These are phyloP conservation scores for Nemoura dubitans DNA, from an alignment of 2,888 invertebrate species.

Conservation along the genomic window DNA sequence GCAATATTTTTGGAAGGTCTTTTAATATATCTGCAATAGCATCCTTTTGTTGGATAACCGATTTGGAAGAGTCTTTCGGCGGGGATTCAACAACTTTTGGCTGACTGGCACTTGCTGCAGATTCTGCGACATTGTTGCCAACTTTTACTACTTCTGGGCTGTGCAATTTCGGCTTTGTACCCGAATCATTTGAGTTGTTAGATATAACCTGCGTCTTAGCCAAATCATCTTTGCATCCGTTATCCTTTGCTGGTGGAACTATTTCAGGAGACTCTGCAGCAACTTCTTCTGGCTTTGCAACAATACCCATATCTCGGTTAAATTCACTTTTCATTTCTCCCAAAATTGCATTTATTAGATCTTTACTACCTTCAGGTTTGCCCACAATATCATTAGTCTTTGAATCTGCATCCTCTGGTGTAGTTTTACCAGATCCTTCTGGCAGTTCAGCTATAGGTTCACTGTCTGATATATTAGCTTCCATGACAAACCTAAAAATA, in stretches of 20 bases:
- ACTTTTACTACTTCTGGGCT: not conserved
- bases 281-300: constrained; percentile 25
- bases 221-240: constrained; percentile 16
- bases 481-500: not conserved
- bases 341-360: constrained; percentile 51
- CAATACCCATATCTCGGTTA: constrained; percentile 47
- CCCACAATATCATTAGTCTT: not conserved
- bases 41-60: not conserved
- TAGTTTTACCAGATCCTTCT: not conserved
- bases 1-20: not conserved
- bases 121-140: not conserved
- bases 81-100: not conserved
- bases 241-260: not conserved
- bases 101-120: not conserved
- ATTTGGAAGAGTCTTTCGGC: not conserved
- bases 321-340: constrained; percentile 53
- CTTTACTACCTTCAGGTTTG: constrained; percentile 45
- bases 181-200: not conserved
- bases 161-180: not conserved
- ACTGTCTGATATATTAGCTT: not conserved
- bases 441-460: not conserved
- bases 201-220: not conserved
- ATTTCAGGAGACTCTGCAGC: not conserved
- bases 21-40: not conserved
- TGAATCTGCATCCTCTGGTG: not conserved